Percentiles rank a stretch among this genome's conserved stretches.
phyloP scores from a whole-genome alignment of 2,888 invertebrate genomes.

The Eupithecia inturbata region DNA sequence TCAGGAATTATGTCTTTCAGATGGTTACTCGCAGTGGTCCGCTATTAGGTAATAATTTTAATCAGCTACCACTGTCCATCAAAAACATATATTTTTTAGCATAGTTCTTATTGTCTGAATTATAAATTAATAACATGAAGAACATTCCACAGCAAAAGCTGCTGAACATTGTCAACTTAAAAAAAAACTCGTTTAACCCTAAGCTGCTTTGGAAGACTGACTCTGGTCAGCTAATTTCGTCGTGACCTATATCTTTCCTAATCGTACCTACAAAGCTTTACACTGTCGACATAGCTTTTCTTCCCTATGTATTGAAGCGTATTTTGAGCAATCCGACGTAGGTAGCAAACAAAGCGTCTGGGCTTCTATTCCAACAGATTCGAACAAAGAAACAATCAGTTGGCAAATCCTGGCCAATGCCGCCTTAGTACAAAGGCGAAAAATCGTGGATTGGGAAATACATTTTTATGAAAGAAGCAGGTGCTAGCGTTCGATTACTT shows the following conservation, averaged over 20 bases:
- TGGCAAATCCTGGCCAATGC: conserved; percentile 25
- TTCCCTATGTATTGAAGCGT: not conserved
- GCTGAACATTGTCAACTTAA: too few species aligned
- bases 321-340: not conserved
- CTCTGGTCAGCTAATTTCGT: not conserved
- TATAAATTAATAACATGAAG: too few species aligned
- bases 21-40: too few species aligned
- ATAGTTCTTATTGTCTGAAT: too few species aligned
- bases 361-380: conserved; percentile 6
- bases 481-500: not conserved
- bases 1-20: too few species aligned
- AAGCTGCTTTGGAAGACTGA: too few species aligned
- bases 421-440: conserved; percentile 4
- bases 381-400: conserved; percentile 29
- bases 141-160: too few species aligned
- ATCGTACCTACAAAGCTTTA: not conserved
- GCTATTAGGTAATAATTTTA: too few species aligned
- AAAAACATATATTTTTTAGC: too few species aligned
- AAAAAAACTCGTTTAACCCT: too few species aligned
- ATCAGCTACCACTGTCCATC: too few species aligned
- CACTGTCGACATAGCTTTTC: not conserved
- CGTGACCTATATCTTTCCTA: not conserved
- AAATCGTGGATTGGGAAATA: not conserved
- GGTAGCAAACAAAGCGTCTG: conserved; percentile 18
- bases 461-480: not conserved